Percentiles rank a stretch among this genome's conserved stretches.
These are phyloP conservation scores for Halcyon smyrnensis DNA, from an alignment of 2,797 vertebrate genomes.

Conservation along the genomic window DNA sequence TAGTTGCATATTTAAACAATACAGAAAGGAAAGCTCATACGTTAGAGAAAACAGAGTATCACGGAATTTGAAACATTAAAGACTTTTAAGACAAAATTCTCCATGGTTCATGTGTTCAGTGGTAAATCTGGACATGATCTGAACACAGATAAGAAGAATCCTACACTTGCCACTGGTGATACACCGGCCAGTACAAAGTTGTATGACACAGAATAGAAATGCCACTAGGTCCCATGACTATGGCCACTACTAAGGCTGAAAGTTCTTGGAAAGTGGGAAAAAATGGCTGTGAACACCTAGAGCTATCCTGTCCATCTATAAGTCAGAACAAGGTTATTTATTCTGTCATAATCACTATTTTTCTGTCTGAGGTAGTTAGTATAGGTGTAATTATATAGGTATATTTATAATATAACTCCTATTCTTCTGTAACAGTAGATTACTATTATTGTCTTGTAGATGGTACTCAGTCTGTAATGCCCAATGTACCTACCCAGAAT, in stretches of 20 bases:
- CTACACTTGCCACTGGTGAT: neutral
- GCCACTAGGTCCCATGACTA: neutral
- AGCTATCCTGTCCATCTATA: neutral
- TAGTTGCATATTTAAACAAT: neutral
- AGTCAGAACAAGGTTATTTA: neutral
- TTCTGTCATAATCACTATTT: conserved; percentile 7
- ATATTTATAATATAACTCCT: neutral
- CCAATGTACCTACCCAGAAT: neutral
- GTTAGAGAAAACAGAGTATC: neutral
- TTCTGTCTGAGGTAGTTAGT: neutral
- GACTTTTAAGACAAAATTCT: neutral
- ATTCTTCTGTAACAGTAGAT: neutral
- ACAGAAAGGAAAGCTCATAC: neutral
- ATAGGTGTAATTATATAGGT: no score
- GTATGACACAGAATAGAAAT: neutral
- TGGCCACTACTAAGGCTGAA: neutral
- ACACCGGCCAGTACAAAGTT: neutral
- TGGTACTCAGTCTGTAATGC: neutral
- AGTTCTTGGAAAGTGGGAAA: neutral
- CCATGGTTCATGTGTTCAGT: neutral
- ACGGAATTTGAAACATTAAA: neutral
- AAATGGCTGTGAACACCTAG: neutral
- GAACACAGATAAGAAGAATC: neutral
- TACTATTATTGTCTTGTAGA: neutral
- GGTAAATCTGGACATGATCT: neutral